phyloP scores from a whole-genome alignment of 2,797 vertebrate genomes.

The Sebastes elongatus region DNA sequence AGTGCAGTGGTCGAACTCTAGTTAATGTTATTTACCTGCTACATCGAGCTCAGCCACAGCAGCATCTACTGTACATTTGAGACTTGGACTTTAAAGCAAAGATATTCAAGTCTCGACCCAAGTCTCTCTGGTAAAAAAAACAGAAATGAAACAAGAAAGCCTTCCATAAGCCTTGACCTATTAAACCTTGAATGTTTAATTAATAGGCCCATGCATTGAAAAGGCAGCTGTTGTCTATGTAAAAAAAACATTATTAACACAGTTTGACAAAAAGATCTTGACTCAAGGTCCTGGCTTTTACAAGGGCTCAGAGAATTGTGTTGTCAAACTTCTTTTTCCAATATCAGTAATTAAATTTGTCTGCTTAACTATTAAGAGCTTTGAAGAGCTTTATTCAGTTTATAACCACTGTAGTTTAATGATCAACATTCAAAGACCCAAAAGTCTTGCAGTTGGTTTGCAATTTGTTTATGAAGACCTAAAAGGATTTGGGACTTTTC shows the following conservation, averaged over 20 bases:
- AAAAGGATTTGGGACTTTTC: background rate
- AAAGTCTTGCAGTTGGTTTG: background rate
- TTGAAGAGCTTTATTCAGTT: background rate
- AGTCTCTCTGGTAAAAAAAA: background rate
- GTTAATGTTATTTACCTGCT: background rate
- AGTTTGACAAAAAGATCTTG: background rate
- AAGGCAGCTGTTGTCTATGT: background rate
- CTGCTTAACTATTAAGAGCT: background rate
- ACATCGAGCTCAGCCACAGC: background rate
- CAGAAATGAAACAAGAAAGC: background rate
- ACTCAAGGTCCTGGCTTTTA: background rate
- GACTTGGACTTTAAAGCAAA: background rate
- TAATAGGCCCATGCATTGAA: background rate
- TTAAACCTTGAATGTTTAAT: background rate
- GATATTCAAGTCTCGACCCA: background rate
- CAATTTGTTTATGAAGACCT: background rate
- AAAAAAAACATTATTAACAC: background rate
- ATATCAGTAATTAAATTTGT: background rate
- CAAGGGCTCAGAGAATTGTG: background rate
- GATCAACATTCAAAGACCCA: background rate
- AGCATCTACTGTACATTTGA: background rate
- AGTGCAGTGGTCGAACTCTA: background rate
- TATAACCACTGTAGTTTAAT: background rate
- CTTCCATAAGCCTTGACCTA: background rate
- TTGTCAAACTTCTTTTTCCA: background rate